Evolutionary conservation across 2,888 invertebrate species (phyloP), one percentile per base, ranked within the genome.

Genomic region (Lathronympha strigana): DNA sequence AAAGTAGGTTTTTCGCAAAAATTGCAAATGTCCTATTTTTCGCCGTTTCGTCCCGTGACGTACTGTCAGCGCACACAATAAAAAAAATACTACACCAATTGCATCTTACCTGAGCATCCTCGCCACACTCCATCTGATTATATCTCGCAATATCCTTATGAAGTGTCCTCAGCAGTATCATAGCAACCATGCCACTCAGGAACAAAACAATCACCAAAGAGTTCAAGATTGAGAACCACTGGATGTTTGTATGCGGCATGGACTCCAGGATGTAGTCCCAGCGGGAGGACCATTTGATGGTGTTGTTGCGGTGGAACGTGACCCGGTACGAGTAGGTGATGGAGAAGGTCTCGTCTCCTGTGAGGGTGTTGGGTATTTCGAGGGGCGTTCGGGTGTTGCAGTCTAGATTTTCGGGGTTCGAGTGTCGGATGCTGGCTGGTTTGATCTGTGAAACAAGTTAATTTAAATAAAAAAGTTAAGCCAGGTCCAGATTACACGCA

Each of bases 191-290:
- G 72, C 99, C 99, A 72, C 98, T 98, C 19, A 99, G 92, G 90
- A 99, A 99, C 33, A 98, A 90, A 1, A 98, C 98, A 78, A 99
- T 99, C 63, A 99, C 98, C 75, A 99, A 92, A 0, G 99, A 99
- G 88, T 99, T 99, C 69, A 99, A 93, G 79, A 99, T 99, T 71
- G 98, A 98, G 86, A 99, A 99, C 99, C 99, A 99, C 84, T 99
- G 99, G 76, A 99, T 99, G 83, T 99, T 99, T 0, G 99, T 97
- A 83, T 99, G 98, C 0, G 98, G 98, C 97, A 98, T 98, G 0
- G 99, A 98, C 88, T 99, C 98, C 67, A 99, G 92, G 70, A 99
- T 99, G 86, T 99, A 99, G 88, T 99, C 99, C 99, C 99, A 99
- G 78, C 99, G 94, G 0, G 98, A 99, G 0, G 98, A 98, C 99